Conservation (phyloP, 2,888 invertebrate genomes). For the Polyommatus icarus region DNA sequence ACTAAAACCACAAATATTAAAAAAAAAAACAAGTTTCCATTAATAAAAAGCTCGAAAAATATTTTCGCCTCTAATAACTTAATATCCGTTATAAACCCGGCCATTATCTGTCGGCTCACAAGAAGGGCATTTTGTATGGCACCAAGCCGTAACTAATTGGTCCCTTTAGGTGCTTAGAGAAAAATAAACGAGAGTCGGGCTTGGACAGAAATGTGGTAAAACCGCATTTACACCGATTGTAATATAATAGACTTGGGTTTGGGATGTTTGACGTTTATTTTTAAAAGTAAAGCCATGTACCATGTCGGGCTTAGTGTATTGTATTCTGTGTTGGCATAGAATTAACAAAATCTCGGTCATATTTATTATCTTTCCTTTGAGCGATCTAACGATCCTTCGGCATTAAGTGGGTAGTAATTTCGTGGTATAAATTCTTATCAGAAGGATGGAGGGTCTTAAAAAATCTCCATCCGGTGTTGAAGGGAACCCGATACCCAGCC, state of each 20-base stretch:
- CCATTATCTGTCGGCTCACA: constrained; percentile 34
- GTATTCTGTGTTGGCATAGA: not conserved
- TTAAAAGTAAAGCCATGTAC: constrained; percentile 4
- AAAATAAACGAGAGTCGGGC: constrained; percentile 55
- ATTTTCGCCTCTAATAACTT: constrained; percentile 34
- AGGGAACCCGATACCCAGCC: constrained; percentile 17
- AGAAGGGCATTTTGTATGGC: constrained; percentile 52
- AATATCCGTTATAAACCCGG: constrained; percentile 35
- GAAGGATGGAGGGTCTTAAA: constrained; percentile 19
- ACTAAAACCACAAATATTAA: not conserved
- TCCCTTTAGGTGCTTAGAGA: constrained; percentile 63
- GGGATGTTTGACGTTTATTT: constrained; percentile 41
- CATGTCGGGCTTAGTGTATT: not conserved
- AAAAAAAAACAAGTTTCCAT: not conserved
- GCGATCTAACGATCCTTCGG: not conserved
- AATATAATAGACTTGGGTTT: constrained; percentile 53
- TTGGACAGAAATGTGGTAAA: constrained; percentile 56
- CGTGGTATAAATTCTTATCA: constrained; percentile 19
- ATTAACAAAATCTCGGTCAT: not conserved
- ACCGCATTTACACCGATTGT: constrained; percentile 53
- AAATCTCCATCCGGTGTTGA: constrained; percentile 22
- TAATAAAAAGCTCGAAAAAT: constrained; percentile 2
- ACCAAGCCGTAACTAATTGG: constrained; percentile 71
- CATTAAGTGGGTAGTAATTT: constrained; percentile 3
- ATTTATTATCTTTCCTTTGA: not conserved